These are phyloP conservation scores for Albula goreensis DNA, from an alignment of 2,113 vertebrate species.

Conservation along the genomic window DNA sequence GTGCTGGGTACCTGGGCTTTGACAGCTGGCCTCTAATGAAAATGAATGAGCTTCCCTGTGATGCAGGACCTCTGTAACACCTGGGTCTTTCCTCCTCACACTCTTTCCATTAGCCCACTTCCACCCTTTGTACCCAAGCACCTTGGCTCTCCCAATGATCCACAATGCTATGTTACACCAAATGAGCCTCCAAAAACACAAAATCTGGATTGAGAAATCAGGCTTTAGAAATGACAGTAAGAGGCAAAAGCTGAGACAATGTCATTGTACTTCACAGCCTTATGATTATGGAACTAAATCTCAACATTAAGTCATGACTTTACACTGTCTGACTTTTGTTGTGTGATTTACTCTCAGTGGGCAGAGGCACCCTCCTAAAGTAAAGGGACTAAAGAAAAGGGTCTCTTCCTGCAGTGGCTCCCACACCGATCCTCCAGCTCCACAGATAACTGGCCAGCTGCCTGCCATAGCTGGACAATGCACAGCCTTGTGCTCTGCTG, in stretches of 20 bases:
- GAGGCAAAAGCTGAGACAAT: background rate
- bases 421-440: background rate
- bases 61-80: conserved; percentile 5
- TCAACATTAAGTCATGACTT: background rate
- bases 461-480: background rate
- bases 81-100: background rate
- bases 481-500: background rate
- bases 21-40: conserved; percentile 52
- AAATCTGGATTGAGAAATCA: background rate
- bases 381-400: background rate
- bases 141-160: background rate
- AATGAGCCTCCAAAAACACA: background rate
- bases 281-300: background rate
- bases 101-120: background rate
- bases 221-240: background rate
- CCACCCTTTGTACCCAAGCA: background rate
- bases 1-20: conserved; percentile 35
- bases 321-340: background rate
- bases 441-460: background rate
- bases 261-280: background rate
- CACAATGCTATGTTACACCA: background rate
- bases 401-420: background rate
- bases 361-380: background rate
- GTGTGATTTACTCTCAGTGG: background rate
- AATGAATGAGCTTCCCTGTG: conserved; percentile 40